phyloP scores from a whole-genome alignment of 2,113 vertebrate species.

The Mixornis gularis region DNA sequence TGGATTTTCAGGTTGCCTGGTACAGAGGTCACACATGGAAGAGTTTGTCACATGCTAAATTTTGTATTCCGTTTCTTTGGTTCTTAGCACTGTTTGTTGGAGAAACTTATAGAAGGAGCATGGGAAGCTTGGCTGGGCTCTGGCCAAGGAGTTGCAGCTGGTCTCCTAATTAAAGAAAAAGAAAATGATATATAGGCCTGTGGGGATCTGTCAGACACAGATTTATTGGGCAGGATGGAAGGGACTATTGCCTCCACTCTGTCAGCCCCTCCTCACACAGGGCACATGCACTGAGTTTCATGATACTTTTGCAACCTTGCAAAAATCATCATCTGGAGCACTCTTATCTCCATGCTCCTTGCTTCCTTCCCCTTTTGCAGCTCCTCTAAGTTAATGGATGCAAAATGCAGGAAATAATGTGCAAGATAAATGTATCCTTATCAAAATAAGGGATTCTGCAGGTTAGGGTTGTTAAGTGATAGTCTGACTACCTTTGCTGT shows the following conservation, averaged over 20 bases:
- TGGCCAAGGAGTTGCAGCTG: constrained; percentile 45
- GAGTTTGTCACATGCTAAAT: constrained; percentile 23
- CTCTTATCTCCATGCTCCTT: neutral
- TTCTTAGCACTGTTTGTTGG: neutral
- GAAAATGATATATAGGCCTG: constrained; percentile 22
- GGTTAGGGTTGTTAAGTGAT: neutral
- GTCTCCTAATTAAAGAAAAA: constrained; percentile 41
- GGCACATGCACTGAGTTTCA: neutral
- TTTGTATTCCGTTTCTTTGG: constrained; percentile 8
- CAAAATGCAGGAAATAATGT: neutral
- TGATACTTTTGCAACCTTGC: neutral
- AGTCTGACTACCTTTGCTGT: neutral
- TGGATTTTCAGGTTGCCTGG: neutral
- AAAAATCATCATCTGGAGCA: neutral
- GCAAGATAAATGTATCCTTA: neutral
- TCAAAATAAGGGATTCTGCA: neutral
- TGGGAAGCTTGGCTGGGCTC: constrained; percentile 20
- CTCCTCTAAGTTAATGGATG: neutral
- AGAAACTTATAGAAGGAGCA: neutral
- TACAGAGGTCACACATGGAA: constrained; percentile 32
- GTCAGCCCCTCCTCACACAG: neutral
- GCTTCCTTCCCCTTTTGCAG: neutral
- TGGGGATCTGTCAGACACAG: constrained; percentile 24
- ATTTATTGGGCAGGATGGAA: constrained; percentile 53
- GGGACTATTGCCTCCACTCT: neutral